Evolutionary conservation across 2,888 invertebrate genomes (phyloP).

Genomic region (Podotricha telesiphe): DNA sequence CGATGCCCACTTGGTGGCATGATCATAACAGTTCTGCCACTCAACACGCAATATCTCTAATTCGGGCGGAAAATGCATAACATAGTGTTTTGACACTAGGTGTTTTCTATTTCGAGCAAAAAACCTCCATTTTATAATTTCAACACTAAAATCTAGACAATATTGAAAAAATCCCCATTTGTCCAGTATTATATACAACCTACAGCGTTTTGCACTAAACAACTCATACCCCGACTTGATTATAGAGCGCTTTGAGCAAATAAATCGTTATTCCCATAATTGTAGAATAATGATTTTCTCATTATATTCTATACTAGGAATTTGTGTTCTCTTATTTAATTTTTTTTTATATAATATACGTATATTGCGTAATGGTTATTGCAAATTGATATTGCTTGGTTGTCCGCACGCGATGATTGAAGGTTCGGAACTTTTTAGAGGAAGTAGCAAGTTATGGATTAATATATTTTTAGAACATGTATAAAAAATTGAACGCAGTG

Average conservation of each 20-base stretch:
- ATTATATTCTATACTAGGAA: conserved; percentile 1
- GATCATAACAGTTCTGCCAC: too few species aligned
- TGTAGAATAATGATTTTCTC: conserved; percentile 21
- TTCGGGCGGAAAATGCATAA: too few species aligned
- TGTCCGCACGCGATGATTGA: conserved; percentile 10
- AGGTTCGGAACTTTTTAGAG: neutral
- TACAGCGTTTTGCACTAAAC: conserved; percentile 21
- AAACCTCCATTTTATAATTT: too few species aligned
- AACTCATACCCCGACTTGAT: conserved; percentile 16
- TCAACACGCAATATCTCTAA: too few species aligned
- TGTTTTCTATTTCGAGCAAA: too few species aligned
- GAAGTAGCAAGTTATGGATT: too few species aligned
- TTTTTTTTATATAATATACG: too few species aligned
- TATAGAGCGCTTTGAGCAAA: conserved; percentile 25
- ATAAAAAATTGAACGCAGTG: too few species aligned
- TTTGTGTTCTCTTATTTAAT: neutral
- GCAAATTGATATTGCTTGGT: neutral
- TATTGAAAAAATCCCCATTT: neutral
- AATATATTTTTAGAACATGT: too few species aligned
- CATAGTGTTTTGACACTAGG: too few species aligned
- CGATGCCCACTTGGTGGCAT: too few species aligned
- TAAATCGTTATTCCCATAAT: conserved; percentile 19
- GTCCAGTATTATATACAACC: neutral
- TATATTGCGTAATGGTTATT: conserved; percentile 2
- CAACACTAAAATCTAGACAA: too few species aligned